These are phyloP conservation scores for Passer montanus DNA, from an alignment of 2,113 vertebrate genomes.

Conservation along the genomic window DNA sequence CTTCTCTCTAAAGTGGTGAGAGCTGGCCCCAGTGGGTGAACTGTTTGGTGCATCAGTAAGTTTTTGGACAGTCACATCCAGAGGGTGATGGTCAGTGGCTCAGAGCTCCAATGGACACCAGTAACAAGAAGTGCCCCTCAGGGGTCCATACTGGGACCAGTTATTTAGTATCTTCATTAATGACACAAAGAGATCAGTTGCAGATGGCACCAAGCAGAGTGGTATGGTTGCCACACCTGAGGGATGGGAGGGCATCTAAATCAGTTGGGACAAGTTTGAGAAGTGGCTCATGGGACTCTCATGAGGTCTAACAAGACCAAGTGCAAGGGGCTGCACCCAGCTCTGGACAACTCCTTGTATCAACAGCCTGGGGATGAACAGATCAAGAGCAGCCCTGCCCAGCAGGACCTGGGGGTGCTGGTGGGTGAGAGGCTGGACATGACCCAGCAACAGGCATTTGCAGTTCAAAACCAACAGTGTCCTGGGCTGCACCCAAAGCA, in stretches of 20 bases:
- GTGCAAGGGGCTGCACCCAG: neutral
- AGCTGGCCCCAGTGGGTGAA: neutral
- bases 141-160: neutral
- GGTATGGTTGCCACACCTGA: neutral
- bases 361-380: neutral
- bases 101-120: neutral
- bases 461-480: neutral
- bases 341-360: neutral
- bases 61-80: neutral
- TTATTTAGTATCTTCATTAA: neutral
- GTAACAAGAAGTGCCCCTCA: neutral
- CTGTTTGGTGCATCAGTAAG: neutral
- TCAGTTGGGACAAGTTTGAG: neutral
- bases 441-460: neutral
- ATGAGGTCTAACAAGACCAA: neutral
- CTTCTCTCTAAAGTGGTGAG: neutral
- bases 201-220: neutral
- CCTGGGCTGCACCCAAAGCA: neutral
- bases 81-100: fast-evolving
- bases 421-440: neutral
- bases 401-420: neutral
- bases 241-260: neutral
- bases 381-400: no score
- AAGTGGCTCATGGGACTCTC: neutral
- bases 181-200: neutral